phyloP scores from a whole-genome alignment of 2,888 invertebrate species.

The Zaprionus lineosus region DNA sequence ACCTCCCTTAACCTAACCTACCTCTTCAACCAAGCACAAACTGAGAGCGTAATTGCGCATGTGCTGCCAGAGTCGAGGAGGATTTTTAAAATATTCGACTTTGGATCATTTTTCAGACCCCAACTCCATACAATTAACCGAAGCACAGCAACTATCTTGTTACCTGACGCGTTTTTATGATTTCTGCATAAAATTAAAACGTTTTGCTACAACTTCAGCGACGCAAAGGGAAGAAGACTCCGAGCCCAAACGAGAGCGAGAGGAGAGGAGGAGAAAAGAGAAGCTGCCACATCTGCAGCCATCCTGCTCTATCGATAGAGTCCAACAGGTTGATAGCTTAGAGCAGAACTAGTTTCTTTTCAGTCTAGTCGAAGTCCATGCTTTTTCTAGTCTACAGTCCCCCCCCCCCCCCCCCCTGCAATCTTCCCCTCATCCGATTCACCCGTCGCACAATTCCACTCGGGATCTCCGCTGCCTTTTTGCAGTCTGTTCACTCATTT shows the following conservation, averaged over 20 bases:
- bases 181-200: conserved; percentile 78
- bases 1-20: not conserved
- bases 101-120: conserved; percentile 68
- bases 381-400: too few relatives aligned
- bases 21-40: not conserved
- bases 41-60: conserved; percentile 65
- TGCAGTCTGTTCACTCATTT: conserved; percentile 51
- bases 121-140: conserved; percentile 65
- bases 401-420: too few relatives aligned
- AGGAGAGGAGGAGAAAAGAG: too few relatives aligned
- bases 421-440: too few relatives aligned
- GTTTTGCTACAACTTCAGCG: conserved; percentile 39
- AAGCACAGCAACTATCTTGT: conserved; percentile 72
- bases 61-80: conserved; percentile 46
- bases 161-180: conserved; percentile 79
- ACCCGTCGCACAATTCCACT: too few relatives aligned
- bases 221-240: conserved; percentile 10
- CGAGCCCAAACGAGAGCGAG: too few relatives aligned
- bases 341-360: conserved; percentile 39
- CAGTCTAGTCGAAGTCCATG: too few relatives aligned
- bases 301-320: not conserved
- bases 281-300: too few relatives aligned
- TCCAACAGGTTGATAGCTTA: conserved; percentile 27
- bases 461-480: conserved; percentile 21
- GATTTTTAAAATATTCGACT: conserved; percentile 69